Conservation (phyloP, 2,797 vertebrate species). For the Oryzias sinensis region DNA sequence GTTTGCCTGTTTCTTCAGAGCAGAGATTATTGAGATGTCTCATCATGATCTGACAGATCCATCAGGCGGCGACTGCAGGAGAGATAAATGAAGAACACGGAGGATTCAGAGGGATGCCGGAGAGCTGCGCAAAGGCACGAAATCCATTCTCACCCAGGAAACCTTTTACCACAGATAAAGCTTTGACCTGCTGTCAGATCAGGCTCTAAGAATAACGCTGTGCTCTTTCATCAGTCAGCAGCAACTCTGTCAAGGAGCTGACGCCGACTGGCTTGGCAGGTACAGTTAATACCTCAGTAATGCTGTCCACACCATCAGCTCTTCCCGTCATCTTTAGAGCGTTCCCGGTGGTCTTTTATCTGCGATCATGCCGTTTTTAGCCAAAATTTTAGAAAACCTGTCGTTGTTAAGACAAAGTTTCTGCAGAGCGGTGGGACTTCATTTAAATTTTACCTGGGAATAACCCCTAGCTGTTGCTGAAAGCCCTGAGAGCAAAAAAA, state of each 20-base stretch:
- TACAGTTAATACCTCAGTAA: slow-evolving; percentile 1
- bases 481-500: too few relatives aligned
- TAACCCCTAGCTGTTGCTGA: too few relatives aligned
- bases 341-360: too few relatives aligned
- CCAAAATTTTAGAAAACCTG: too few relatives aligned
- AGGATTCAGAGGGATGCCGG: slow-evolving; percentile 26
- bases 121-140: not conserved
- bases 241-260: slow-evolving; percentile 8
- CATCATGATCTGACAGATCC: slow-evolving; percentile 21
- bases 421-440: too few relatives aligned
- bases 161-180: slow-evolving; percentile 23
- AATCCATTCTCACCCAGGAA: slow-evolving; percentile 11
- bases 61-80: not conserved
- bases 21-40: slow-evolving; percentile 5
- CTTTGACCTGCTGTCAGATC: slow-evolving; percentile 27
- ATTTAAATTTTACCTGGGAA: too few relatives aligned
- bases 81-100: not conserved
- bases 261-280: slow-evolving; percentile 1
- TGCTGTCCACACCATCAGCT: too few relatives aligned
- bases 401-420: too few relatives aligned
- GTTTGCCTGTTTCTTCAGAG: slow-evolving; percentile 3
- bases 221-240: slow-evolving; percentile 32
- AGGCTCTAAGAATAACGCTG: slow-evolving; percentile 52
- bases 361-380: too few relatives aligned
- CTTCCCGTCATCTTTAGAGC: too few relatives aligned